These are phyloP conservation scores for Melanaphis sacchari DNA, from an alignment of 1,140 invertebrate species.

Conservation along the genomic window DNA sequence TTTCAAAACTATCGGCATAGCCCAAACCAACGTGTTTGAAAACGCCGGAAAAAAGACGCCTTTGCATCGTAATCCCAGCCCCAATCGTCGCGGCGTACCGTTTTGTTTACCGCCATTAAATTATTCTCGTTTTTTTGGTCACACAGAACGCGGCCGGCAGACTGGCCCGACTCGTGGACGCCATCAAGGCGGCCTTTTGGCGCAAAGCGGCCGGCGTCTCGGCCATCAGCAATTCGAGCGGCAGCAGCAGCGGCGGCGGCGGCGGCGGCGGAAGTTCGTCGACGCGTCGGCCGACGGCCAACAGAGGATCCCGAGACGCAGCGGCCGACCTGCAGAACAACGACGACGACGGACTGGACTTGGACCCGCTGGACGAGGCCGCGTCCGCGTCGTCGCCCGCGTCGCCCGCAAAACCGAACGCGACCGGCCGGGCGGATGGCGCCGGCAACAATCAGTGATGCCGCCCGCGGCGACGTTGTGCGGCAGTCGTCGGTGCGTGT, in stretches of 20 bases:
- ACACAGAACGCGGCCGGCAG: constrained; percentile 60
- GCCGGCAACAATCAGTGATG: not conserved
- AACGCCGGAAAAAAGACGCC: too few relatives aligned
- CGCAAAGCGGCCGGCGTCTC: constrained; percentile 58
- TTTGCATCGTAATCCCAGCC: too few relatives aligned
- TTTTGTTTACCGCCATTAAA: too few relatives aligned
- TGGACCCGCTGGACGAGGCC: not conserved
- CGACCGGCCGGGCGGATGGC: too few relatives aligned
- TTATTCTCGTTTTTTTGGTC: not conserved
- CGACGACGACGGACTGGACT: not conserved
- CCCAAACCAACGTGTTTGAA: too few relatives aligned
- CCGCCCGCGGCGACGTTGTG: not conserved
- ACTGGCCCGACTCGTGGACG: constrained; percentile 59
- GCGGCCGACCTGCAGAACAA: not conserved
- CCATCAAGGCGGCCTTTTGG: constrained; percentile 59
- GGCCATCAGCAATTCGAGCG: constrained; percentile 55
- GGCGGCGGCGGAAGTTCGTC: not conserved
- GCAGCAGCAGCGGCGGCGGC: not conserved
- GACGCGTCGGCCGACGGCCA: not conserved
- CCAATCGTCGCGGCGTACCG: too few relatives aligned
- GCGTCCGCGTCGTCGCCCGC: not conserved
- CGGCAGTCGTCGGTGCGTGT: not conserved
- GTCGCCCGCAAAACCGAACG: not conserved
- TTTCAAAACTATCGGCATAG: too few relatives aligned
- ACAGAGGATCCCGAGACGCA: constrained; percentile 1